A percentile compares a stretch with the other conserved stretches of the same genome.
Evolutionary conservation across 2,113 vertebrate genomes (phyloP).

Genomic region (Dasypus novemcinctus): DNA sequence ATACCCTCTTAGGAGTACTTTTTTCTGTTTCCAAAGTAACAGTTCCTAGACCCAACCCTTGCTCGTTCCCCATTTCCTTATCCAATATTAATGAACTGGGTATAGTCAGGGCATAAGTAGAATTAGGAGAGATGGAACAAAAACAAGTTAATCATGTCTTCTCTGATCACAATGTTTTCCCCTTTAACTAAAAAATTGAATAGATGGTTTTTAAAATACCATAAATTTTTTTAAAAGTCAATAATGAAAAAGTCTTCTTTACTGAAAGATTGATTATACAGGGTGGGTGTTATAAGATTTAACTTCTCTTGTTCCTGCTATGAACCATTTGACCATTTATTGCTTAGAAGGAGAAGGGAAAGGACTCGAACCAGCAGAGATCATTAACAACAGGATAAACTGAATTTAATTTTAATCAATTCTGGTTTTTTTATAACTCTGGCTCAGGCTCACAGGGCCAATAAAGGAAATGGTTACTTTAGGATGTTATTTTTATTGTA

Average conservation of each 20-base stretch:
- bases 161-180: background rate
- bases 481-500: conserved; percentile 57
- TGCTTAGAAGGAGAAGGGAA: background rate
- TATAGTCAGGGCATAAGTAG: background rate
- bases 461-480: conserved; percentile 52
- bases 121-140: background rate
- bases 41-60: background rate
- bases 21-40: conserved; percentile 2
- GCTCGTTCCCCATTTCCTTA: background rate
- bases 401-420: conserved; percentile 29
- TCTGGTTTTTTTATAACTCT: background rate
- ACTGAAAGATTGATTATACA: background rate
- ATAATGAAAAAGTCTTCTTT: background rate
- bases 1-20: background rate
- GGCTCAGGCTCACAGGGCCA: background rate
- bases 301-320: background rate
- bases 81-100: background rate
- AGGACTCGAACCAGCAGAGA: background rate
- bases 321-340: background rate
- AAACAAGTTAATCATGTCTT: background rate
- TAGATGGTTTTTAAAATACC: background rate
- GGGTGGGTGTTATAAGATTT: background rate
- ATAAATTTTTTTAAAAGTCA: background rate
- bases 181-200: background rate
- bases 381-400: conserved; percentile 20